Evolutionary conservation across 2,888 invertebrate genomes (phyloP), one percentile per base, ranked within the genome.

Genomic region (Acrobasis suavella): DNA sequence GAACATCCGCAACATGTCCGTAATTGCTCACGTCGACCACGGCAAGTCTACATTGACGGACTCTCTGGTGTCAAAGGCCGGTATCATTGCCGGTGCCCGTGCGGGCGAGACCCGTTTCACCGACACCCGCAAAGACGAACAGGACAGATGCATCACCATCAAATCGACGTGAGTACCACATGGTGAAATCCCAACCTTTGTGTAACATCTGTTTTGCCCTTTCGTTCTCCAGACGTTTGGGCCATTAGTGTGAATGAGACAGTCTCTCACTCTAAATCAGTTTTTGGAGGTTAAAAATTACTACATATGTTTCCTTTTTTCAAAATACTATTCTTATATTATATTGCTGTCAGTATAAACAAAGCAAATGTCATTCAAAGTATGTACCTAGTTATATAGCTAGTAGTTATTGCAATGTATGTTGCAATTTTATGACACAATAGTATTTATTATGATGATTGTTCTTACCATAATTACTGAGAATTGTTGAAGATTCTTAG

Each of bases 1-100:
- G 94, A 99, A 99, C 91, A 99, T 99, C 94, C 96, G 99, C 89
- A 99, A 99, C 94, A 99, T 99, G 99, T 99, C 99, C 87, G 99
- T 99, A 93, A 99, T 99, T 89, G 99, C 99, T 81, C 99, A 99
- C 93, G 99, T 99, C 75, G 99, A 99, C 94, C 99, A 99, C 92
- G 99, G 99, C 86, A 99, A 99, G 94, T 99, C 99, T 74, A 99
- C 99, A 65, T 93, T 99, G 86, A 99, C 99, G 65, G 99, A 99
- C 94, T 99, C 99, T 71, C 95, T 99, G 83, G 99, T 99, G 73
- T 98, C 99, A 66, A 99, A 99, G 93, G 99, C 99, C 83, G 99
- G 99, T 93, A 99, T 99, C 89, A 99, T 99, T 87, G 99, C 99
- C 80, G 97, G 97, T 73, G 97, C 99, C 67, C 98, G 99, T 84